These are phyloP conservation scores for Bubalus kerabau DNA, from an alignment of 2,113 vertebrate species.

Conservation along the genomic window DNA sequence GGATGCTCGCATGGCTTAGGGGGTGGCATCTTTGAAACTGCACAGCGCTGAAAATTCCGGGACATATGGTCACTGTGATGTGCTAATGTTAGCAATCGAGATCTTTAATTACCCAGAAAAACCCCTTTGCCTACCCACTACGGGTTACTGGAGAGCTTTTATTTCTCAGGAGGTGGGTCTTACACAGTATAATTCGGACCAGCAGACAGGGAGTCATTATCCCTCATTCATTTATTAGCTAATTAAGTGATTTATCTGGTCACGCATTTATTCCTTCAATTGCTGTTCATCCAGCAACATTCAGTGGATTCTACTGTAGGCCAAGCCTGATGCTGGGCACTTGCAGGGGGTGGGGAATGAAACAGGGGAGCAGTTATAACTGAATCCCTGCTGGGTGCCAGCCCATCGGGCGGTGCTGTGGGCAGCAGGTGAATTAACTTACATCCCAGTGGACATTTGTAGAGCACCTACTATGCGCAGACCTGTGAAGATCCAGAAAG, in stretches of 20 bases:
- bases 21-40: constrained; percentile 13
- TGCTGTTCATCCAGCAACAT: not conserved
- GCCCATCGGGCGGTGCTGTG: not conserved
- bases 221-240: constrained; percentile 34
- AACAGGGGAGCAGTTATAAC: not conserved
- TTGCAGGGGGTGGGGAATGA: not conserved
- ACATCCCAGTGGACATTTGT: not conserved
- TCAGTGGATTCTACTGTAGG: not conserved
- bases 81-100: constrained; percentile 43
- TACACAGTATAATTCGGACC: not conserved
- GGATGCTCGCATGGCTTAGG: not conserved
- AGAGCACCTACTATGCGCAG: not conserved
- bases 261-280: not conserved
- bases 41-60: not conserved
- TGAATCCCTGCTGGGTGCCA: not conserved
- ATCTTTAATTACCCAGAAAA: constrained; percentile 60
- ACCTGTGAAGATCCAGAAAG: not conserved
- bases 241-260: constrained; percentile 36
- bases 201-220: constrained; percentile 21
- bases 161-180: constrained; percentile 37
- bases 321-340: not conserved
- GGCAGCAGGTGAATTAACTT: not conserved
- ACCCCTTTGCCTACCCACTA: not conserved
- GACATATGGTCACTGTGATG: constrained; percentile 50
- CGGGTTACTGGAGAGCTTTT: not conserved